Evolutionary conservation across 2,888 invertebrate genomes (phyloP).

Genomic region (Herminia tarsipennalis): DNA sequence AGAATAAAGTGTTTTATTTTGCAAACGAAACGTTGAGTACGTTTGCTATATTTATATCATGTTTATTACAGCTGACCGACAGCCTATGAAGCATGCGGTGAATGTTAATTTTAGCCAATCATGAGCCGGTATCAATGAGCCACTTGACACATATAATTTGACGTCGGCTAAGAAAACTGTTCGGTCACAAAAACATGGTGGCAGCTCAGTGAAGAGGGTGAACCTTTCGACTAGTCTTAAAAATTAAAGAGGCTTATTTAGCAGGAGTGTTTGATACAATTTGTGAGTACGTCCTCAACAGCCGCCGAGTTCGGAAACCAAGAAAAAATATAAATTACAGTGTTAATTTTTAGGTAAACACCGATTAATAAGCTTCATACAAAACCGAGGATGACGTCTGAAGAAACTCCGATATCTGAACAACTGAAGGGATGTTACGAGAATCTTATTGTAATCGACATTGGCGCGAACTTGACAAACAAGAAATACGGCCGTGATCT

Average conservation of each 20-base stretch:
- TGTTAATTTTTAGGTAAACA: conserved; percentile 73
- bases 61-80: too few species aligned
- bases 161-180: conserved; percentile 24
- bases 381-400: conserved; percentile 81
- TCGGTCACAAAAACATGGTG: conserved; percentile 76
- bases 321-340: conserved; percentile 25
- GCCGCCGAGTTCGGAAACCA: conserved; percentile 5
- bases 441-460: conserved; percentile 96
- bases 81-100: conserved; percentile 9
- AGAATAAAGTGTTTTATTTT: too few species aligned
- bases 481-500: conserved; percentile 97
- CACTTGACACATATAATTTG: conserved; percentile 21
- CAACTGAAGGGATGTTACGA: conserved; percentile 93
- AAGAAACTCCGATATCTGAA: conserved; percentile 80
- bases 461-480: conserved; percentile 97
- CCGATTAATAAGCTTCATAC: conserved; percentile 80
- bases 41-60: not conserved
- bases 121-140: not conserved
- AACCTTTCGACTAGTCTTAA: conserved; percentile 75
- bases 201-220: conserved; percentile 79
- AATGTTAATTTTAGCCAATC: conserved; percentile 12
- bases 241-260: conserved; percentile 78
- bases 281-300: conserved; percentile 63
- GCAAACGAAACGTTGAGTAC: conserved; percentile 25
- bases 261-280: conserved; percentile 84